Evolutionary conservation across 1,140 invertebrate genomes (phyloP), one percentile per base, ranked within the genome.

Genomic region (Cotesia chilonis): DNA sequence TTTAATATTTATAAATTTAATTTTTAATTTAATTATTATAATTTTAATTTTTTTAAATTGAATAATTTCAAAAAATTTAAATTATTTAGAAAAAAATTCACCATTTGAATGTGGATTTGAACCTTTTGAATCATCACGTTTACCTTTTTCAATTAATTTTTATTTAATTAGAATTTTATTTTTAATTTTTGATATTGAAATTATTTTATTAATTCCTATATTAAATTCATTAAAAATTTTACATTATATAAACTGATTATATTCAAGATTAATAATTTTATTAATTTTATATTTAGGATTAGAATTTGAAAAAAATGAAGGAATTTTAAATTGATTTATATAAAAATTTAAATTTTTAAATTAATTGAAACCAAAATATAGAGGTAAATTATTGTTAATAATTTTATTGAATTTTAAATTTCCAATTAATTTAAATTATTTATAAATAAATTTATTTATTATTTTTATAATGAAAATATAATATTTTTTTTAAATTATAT

Each of bases 121-220:
- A 20, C 86, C 88, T 70, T 87, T 88, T 86, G 87, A 81, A 61
- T 86, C 81, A 7, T 78, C 86, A 12, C 88, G 88, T 37, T 73
- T 89, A 72, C 88, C 89, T 12, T 91, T 91, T 81, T 77, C 76
- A 36, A 72, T 75, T 72, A 89, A 89, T 83, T 91, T 91, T 84
- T 91, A 88, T 85, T 82, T 90, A 84, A 90, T 91, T 82, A 84
- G 87, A 17, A 84, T 90, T 81, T 88, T 91, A 87, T 91, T 91
- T 85, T 87, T 91, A 87, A 90, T 91, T 87, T 91, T 91, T 88
- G 89, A 90, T 88, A 83, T 90, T 72, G 90, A 91, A 89, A 89
- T 91, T 84, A 82, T 86, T 28, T 75, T 91, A 80, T 81, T 90
- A 76, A 75, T 90, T 12, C 89, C 89, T 20, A 81, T 89, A 76